Evolutionary conservation across 2,797 vertebrate species (phyloP).

Genomic region (Passerculus sandwichensis): DNA sequence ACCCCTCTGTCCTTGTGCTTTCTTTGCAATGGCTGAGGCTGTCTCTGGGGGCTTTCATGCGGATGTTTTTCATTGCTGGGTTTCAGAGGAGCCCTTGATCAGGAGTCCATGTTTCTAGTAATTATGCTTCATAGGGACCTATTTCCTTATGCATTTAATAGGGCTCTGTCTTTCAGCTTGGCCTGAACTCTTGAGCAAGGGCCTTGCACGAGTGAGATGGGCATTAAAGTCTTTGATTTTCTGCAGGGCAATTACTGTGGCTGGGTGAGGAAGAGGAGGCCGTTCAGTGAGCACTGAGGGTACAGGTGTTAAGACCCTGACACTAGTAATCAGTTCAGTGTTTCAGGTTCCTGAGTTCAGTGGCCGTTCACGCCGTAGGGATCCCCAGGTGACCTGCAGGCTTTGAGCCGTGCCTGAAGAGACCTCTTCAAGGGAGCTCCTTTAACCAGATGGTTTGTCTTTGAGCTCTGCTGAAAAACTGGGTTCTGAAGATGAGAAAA

Average conservation of each 20-base stretch:
- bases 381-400: neutral
- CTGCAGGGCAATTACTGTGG: slow-evolving; percentile 31
- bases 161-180: slow-evolving; percentile 12
- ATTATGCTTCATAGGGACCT: neutral
- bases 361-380: neutral
- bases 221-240: slow-evolving; percentile 30
- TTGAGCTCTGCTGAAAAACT: slow-evolving; percentile 52
- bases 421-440: slow-evolving; percentile 35
- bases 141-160: slow-evolving; percentile 53
- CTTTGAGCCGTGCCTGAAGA: slow-evolving; percentile 41
- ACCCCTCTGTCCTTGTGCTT: neutral
- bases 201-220: neutral
- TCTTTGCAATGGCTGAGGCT: neutral
- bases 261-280: slow-evolving; percentile 43
- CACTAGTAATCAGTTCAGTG: neutral
- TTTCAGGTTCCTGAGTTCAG: slow-evolving; percentile 13
- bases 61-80: neutral
- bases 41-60: neutral
- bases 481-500: slow-evolving; percentile 45
- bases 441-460: slow-evolving; percentile 43
- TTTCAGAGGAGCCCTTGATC: slow-evolving; percentile 11
- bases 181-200: slow-evolving; percentile 8
- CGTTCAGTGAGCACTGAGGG: neutral
- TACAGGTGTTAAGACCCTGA: neutral
- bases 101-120: neutral